Percentiles rank a stretch among this genome's conserved stretches.
phyloP scores from a whole-genome alignment of 2,113 vertebrate genomes.

The Colius striatus region DNA sequence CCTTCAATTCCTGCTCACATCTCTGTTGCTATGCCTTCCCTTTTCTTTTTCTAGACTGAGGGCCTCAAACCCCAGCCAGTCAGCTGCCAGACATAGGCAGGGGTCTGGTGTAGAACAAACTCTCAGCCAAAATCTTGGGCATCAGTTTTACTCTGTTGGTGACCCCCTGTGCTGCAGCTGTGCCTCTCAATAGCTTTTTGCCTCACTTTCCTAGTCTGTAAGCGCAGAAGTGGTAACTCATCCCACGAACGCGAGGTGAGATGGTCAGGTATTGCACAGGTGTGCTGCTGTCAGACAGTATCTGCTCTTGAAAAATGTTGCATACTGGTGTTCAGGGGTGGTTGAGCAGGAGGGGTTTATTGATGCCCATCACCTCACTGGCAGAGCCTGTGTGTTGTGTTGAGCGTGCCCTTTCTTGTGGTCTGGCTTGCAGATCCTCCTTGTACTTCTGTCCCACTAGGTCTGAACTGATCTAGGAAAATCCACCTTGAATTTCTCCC shows the following conservation, averaged over 20 bases:
- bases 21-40: not conserved
- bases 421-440: not conserved
- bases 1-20: not conserved
- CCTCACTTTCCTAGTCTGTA: fast-evolving
- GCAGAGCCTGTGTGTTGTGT: not conserved
- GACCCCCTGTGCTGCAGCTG: fast-evolving
- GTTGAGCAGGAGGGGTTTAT: not conserved
- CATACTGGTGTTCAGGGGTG: fast-evolving
- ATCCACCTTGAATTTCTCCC: not conserved
- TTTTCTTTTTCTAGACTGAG: not conserved
- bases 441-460: not conserved
- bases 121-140: not conserved
- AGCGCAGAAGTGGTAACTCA: not conserved
- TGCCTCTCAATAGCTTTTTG: not conserved
- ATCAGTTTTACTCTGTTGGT: not conserved
- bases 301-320: not conserved
- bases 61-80: not conserved
- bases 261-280: fast-evolving
- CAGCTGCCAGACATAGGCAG: not conserved
- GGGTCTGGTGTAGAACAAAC: not conserved
- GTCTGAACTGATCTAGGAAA: not conserved
- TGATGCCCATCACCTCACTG: fast-evolving
- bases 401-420: fast-evolving
- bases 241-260: fast-evolving
- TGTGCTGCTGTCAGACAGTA: not conserved